phyloP scores from a whole-genome alignment of 2,797 vertebrate genomes.

The Mionectes olivaceus region DNA sequence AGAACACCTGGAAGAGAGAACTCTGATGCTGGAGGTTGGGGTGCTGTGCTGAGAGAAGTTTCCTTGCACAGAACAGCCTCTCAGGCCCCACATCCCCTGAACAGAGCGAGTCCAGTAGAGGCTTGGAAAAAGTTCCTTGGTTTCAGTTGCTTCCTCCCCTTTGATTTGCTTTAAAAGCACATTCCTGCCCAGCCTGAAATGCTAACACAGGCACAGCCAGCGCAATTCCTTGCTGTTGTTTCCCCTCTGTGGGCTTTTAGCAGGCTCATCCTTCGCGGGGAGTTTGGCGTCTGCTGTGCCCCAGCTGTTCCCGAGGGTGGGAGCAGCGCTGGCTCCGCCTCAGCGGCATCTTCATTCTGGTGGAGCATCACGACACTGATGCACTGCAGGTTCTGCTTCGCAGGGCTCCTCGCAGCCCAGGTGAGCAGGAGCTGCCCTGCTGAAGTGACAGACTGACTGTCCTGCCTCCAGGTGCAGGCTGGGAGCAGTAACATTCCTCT shows the following conservation, averaged over 20 bases:
- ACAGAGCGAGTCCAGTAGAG: background rate
- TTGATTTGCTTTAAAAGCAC: constrained; percentile 17
- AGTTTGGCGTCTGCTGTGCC: background rate
- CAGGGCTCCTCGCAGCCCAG: background rate
- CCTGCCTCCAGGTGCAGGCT: background rate
- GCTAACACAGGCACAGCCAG: background rate
- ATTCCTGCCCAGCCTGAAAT: background rate
- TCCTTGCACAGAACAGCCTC: background rate
- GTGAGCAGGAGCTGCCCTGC: background rate
- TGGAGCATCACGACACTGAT: accelerated
- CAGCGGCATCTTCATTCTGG: background rate
- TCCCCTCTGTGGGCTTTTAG: background rate
- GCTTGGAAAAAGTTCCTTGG: background rate
- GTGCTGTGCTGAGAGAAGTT: background rate
- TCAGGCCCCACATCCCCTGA: background rate
- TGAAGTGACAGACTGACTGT: background rate
- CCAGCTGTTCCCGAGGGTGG: background rate
- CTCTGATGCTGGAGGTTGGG: background rate
- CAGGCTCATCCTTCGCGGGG: background rate
- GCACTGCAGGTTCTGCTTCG: background rate
- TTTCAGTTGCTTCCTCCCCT: background rate
- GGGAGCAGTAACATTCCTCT: background rate
- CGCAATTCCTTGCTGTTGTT: background rate
- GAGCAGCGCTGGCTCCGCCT: background rate
- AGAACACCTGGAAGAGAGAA: background rate